These are phyloP conservation scores for Lepidurus packardi DNA, from an alignment of 1,140 invertebrate genomes.

Conservation along the genomic window DNA sequence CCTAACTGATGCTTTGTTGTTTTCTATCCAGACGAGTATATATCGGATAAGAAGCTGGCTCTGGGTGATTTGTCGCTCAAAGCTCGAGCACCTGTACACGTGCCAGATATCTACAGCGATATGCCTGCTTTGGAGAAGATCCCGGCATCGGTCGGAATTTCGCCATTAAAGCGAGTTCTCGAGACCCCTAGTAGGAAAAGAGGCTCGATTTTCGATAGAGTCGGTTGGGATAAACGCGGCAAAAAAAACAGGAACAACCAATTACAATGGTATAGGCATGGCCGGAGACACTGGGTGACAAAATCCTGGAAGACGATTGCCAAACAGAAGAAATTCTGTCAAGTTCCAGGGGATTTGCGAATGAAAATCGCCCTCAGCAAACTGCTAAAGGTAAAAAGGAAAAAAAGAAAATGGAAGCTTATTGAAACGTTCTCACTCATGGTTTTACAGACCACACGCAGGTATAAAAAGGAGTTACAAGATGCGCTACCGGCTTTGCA, in stretches of 20 bases:
- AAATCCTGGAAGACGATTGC: background rate
- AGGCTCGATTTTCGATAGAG: background rate
- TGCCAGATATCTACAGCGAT: background rate
- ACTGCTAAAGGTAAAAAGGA: background rate
- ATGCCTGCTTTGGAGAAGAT: background rate
- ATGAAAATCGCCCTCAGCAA: background rate
- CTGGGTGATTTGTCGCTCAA: background rate
- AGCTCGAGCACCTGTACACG: background rate
- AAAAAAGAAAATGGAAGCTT: background rate
- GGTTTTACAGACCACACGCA: background rate
- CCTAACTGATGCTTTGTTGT: too few relatives aligned
- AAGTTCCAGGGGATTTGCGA: background rate
- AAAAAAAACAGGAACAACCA: background rate
- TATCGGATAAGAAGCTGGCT: background rate
- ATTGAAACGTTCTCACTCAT: background rate
- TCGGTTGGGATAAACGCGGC: background rate
- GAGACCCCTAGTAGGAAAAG: background rate
- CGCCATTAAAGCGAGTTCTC: background rate
- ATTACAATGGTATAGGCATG: background rate
- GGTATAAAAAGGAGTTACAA: background rate
- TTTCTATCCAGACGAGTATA: too few relatives aligned
- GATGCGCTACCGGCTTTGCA: too few relatives aligned
- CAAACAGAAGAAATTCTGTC: slow-evolving; percentile 20
- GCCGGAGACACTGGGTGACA: background rate
- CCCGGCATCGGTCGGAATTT: background rate